Evolutionary conservation across 2,888 invertebrate genomes (phyloP).

Genomic region (Hoplodrina ambigua): DNA sequence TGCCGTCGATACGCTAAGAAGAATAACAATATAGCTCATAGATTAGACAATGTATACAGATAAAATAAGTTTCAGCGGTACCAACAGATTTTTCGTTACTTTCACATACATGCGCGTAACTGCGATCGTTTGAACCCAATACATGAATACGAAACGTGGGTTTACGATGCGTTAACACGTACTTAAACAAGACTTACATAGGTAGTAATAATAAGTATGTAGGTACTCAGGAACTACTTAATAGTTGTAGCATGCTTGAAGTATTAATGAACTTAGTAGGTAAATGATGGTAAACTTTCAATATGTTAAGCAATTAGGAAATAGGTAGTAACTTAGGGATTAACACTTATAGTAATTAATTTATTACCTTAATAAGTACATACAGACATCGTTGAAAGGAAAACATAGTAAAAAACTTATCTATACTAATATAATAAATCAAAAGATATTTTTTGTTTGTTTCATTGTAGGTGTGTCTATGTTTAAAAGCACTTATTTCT

Average conservation of each 20-base stretch:
- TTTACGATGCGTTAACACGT: conserved; percentile 46
- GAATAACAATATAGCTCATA: too few species aligned
- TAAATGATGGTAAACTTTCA: conserved; percentile 2
- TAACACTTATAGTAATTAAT: too few species aligned
- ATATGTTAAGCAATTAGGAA: background rate
- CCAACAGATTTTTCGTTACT: conserved; percentile 6
- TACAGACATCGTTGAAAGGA: too few species aligned
- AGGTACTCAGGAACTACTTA: conserved; percentile 1
- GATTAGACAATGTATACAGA: too few species aligned
- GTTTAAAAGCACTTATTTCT: too few species aligned
- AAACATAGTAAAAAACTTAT: too few species aligned
- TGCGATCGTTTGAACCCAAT: conserved; percentile 46
- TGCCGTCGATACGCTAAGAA: too few species aligned
- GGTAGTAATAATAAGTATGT: background rate
- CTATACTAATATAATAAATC: too few species aligned
- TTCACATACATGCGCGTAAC: conserved; percentile 25
- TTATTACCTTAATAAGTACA: too few species aligned
- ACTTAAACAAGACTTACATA: conserved; percentile 14
- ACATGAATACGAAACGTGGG: conserved; percentile 47
- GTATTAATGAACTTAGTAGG: conserved; percentile 16
- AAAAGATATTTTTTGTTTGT: too few species aligned
- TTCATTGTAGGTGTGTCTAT: too few species aligned
- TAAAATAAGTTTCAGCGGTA: background rate
- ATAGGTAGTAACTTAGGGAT: too few species aligned
- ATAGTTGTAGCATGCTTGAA: conserved; percentile 18